Evolutionary conservation across 2,888 invertebrate species (phyloP).

Genomic region (Hirtodrosophila cameraria): DNA sequence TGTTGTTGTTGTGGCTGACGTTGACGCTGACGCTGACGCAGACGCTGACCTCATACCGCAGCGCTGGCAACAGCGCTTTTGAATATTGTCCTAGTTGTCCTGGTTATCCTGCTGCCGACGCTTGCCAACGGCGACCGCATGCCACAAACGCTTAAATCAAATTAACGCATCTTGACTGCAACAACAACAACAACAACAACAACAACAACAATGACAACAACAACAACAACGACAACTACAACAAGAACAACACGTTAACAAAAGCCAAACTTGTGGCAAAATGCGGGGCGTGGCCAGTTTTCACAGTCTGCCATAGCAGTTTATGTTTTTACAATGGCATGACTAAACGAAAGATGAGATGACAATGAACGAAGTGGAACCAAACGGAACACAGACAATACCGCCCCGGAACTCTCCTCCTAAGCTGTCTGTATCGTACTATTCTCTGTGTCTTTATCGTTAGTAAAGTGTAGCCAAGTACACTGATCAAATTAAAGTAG

Average conservation of each 20-base stretch:
- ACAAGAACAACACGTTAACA: slow-evolving; percentile 23
- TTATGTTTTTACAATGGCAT: slow-evolving; percentile 32
- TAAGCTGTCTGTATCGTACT: too few species aligned
- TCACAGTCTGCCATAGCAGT: slow-evolving; percentile 8
- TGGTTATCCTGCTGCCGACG: slow-evolving; percentile 14
- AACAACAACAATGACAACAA: slow-evolving; percentile 16
- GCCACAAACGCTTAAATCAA: slow-evolving; percentile 71
- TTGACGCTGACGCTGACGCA: neutral
- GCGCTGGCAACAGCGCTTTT: slow-evolving; percentile 24
- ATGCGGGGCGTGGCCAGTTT: slow-evolving; percentile 16
- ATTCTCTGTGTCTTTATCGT: neutral
- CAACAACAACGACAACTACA: too few species aligned
- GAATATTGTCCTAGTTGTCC: slow-evolving; percentile 34
- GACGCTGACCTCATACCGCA: slow-evolving; percentile 35
- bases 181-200: slow-evolving; percentile 22
- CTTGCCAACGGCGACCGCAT: slow-evolving; percentile 42
- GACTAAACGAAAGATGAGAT: slow-evolving; percentile 6
- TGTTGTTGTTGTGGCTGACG: slow-evolving; percentile 10
- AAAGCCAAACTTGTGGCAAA: slow-evolving; percentile 42
- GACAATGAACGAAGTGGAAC: too few species aligned
- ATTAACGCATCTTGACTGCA: slow-evolving; percentile 68
- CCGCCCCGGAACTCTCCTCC: neutral
- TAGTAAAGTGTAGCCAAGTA: neutral
- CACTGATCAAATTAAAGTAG: too few species aligned
- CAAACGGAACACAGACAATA: neutral